Conservation (phyloP, 1,140 invertebrate species). For the Drosophila tristis region DNA sequence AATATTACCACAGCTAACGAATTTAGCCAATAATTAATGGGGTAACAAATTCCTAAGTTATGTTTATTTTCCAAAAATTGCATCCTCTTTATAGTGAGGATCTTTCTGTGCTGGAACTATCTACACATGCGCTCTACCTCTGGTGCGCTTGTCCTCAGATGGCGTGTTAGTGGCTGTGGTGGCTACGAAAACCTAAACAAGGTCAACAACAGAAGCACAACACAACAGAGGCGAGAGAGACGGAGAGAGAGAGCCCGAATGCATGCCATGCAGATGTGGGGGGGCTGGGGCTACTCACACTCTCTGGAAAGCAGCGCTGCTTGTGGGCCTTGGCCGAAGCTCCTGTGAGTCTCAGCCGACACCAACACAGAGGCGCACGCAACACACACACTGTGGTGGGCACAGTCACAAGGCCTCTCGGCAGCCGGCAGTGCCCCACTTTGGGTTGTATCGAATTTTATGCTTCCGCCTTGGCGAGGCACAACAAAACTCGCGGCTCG, state of each 20-base stretch:
- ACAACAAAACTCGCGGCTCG: conserved; percentile 61
- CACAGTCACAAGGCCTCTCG: conserved; percentile 13
- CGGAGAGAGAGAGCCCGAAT: not conserved
- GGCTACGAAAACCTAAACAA: conserved; percentile 37
- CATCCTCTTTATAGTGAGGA: too few species aligned
- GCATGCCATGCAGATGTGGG: conserved; percentile 12
- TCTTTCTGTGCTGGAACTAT: too few species aligned
- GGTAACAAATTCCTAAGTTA: too few species aligned
- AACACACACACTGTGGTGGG: conserved; percentile 29
- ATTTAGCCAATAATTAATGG: too few species aligned
- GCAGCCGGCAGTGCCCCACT: conserved; percentile 64
- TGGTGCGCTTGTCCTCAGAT: not conserved
- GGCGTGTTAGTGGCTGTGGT: not conserved
- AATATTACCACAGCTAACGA: too few species aligned
- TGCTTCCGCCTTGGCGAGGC: conserved; percentile 20
- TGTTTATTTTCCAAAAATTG: too few species aligned
- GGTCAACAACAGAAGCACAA: conserved; percentile 25
- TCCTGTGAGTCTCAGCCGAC: conserved; percentile 21
- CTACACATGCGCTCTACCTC: conserved; percentile 38
- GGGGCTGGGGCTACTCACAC: conserved; percentile 46
- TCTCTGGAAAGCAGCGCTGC: conserved; percentile 34
- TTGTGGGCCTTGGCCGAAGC: conserved; percentile 30
- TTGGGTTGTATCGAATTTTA: conserved; percentile 69
- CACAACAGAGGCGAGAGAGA: conserved; percentile 38
- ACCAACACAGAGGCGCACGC: conserved; percentile 2